Conservation (phyloP, 1,140 invertebrate species). For the Euschistus heros region DNA sequence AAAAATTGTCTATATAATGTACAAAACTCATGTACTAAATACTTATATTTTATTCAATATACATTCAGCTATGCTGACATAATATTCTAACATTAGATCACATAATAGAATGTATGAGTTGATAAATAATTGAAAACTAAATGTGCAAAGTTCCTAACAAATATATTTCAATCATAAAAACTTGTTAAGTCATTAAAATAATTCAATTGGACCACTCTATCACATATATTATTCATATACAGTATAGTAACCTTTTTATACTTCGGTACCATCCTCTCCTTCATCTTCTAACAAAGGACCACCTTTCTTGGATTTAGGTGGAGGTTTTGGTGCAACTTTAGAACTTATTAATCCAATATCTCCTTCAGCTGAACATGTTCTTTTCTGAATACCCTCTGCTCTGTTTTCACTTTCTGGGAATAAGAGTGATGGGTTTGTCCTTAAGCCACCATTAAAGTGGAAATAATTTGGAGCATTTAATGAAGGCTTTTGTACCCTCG, state of each 20-base stretch:
- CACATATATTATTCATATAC: conserved; percentile 10
- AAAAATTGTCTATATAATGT: neutral
- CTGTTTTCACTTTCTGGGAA: conserved; percentile 17
- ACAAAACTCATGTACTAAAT: neutral
- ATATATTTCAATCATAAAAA: neutral
- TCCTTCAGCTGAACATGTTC: conserved; percentile 21
- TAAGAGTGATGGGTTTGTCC: conserved; percentile 17
- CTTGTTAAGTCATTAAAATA: neutral
- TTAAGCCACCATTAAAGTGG: conserved; percentile 39
- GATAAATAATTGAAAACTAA: too few species aligned
- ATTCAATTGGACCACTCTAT: conserved; percentile 14
- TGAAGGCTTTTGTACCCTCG: conserved; percentile 40
- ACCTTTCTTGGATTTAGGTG: conserved; percentile 61
- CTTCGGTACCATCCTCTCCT: conserved; percentile 75
- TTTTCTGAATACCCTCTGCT: conserved; percentile 8
- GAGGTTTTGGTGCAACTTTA: conserved; percentile 68
- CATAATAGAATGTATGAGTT: neutral
- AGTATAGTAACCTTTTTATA: conserved; percentile 39
- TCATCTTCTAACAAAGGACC: conserved; percentile 71
- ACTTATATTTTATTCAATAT: neutral
- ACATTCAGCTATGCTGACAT: neutral
- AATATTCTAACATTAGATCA: neutral
- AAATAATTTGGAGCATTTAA: conserved; percentile 40
- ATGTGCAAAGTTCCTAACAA: too few species aligned
- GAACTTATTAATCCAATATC: conserved; percentile 18